Conservation (phyloP, 2,797 vertebrate species). For the Cephalopachus bancanus region DNA sequence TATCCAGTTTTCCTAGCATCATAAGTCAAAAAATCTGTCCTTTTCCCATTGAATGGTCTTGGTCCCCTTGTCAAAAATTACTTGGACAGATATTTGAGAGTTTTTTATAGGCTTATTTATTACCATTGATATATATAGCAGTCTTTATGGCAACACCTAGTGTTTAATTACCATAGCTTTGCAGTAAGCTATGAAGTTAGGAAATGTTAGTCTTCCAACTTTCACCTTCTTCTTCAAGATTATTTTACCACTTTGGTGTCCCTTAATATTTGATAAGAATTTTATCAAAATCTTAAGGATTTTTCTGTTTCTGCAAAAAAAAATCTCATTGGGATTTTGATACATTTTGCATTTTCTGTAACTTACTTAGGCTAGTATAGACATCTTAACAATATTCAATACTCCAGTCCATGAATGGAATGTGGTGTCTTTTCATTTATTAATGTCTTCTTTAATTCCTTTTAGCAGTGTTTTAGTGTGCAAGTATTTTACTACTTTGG, state of each 20-base stretch:
- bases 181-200: neutral
- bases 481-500: neutral
- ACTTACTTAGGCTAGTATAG: neutral
- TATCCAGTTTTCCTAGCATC: neutral
- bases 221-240: neutral
- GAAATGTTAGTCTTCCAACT: neutral
- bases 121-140: neutral
- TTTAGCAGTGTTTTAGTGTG: constrained; percentile 20
- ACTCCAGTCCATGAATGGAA: neutral
- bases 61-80: neutral
- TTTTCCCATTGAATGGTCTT: neutral
- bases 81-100: neutral
- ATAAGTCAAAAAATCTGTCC: neutral
- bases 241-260: neutral
- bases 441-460: neutral
- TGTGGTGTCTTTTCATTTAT: neutral
- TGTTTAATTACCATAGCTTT: neutral
- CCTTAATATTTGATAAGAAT: neutral
- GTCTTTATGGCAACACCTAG: neutral
- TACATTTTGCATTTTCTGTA: neutral
- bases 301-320: neutral
- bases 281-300: neutral
- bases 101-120: neutral
- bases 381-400: neutral
- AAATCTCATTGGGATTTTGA: neutral